Conservation (phyloP, 1,140 invertebrate species). For the Plodia interpunctella region DNA sequence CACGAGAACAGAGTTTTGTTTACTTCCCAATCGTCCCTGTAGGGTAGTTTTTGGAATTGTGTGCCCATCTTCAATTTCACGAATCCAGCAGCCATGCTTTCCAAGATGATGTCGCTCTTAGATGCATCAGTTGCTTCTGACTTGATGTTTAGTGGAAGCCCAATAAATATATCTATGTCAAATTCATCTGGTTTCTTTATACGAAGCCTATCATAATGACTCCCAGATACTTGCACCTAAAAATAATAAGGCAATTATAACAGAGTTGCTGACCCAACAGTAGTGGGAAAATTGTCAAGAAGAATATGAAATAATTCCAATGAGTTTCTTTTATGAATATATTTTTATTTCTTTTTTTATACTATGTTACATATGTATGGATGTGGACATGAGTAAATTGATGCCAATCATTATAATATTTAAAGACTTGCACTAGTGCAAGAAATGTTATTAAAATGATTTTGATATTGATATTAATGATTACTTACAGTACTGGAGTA, state of each 20-base stretch:
- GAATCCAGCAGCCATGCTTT: slow-evolving; percentile 37
- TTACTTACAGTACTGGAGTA: slow-evolving; percentile 40
- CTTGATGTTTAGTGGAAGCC: slow-evolving; percentile 45
- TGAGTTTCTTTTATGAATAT: too few relatives aligned
- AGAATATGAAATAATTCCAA: too few relatives aligned
- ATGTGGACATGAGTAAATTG: too few relatives aligned
- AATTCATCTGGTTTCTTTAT: slow-evolving; percentile 77
- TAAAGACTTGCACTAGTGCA: too few relatives aligned
- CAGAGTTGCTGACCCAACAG: too few relatives aligned
- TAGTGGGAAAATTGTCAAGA: too few relatives aligned
- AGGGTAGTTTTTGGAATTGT: slow-evolving; percentile 38
- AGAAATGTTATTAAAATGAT: too few relatives aligned
- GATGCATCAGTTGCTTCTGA: slow-evolving; percentile 18
- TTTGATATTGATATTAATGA: background rate
- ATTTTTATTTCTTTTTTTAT: too few relatives aligned
- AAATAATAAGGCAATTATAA: too few relatives aligned
- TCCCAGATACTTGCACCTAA: slow-evolving; percentile 71
- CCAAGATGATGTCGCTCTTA: slow-evolving; percentile 45
- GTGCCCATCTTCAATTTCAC: slow-evolving; percentile 42
- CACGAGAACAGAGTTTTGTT: slow-evolving; percentile 47
- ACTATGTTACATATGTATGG: too few relatives aligned
- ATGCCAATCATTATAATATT: too few relatives aligned
- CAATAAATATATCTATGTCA: slow-evolving; percentile 75
- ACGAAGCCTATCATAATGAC: slow-evolving; percentile 75
- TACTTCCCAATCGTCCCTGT: slow-evolving; percentile 37